Evolutionary conservation across 2,797 vertebrate genomes (phyloP), one percentile per base, ranked within the genome.

Genomic region (Bryconaethiops microstoma): DNA sequence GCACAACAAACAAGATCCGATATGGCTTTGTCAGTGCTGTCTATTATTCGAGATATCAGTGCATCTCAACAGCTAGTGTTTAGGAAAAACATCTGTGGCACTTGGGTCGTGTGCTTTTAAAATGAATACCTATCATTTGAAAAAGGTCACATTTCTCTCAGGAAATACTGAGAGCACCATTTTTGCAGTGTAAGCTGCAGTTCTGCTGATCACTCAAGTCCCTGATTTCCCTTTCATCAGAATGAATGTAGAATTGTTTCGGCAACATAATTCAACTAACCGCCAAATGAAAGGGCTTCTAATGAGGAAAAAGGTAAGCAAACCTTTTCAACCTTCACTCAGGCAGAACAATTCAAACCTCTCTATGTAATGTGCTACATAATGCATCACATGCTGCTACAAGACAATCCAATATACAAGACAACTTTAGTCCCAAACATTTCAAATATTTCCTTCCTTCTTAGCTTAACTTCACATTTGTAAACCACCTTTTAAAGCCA

Each of bases 351-450:
- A 40, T 35, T 39, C 19, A 40, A 40, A 9, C n/a, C 48, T 29
- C 13, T 23, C 50, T 29, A 54, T 54, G 69, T 71, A 52, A 71
- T 70, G 29, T 54, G 68, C 68, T 71, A 71, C 23, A 72, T 72
- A 72, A 52, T 9, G 21, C 21, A 14, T 71, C 25, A 19, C 45
- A 29, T 54, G 9, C n/a, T 70, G 68, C 68, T 71, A 71, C 69
- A 71, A 45, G 23, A 71, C 3, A 52, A 52, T 14, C 13, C 12
- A 14, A 52, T 52, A 50, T 13, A 50, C 9, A 50, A 13, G 42
- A 8, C 42, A 52, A 52, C 13, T 2, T 21, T 16, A 52, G 63
- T 16, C 21, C 65, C 42, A 25, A 13, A 16, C 21, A 29, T 1
- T 35, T 35, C 23, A 16, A 1, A 16, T 35, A 5, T 29, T 62